These are phyloP conservation scores for Chaenogobius annularis DNA, from an alignment of 2,113 vertebrate species.

Conservation along the genomic window DNA sequence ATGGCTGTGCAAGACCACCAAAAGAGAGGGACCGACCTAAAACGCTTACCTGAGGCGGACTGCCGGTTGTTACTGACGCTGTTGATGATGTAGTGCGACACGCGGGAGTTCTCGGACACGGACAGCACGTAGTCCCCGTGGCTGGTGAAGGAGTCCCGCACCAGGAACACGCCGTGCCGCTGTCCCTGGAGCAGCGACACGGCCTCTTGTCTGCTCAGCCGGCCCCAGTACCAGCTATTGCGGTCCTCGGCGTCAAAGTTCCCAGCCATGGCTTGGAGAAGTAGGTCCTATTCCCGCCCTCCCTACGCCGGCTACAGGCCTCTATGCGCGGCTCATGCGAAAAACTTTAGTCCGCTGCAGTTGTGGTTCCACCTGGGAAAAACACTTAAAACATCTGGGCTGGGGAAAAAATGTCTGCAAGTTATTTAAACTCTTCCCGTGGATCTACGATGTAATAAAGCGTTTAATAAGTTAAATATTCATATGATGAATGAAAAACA, in stretches of 20 bases:
- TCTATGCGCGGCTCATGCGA: slow-evolving; percentile 76
- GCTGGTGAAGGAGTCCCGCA: slow-evolving; percentile 95
- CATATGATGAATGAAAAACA: neutral
- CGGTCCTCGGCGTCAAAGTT: slow-evolving; percentile 97
- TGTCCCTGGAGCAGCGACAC: slow-evolving; percentile 93
- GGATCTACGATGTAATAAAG: neutral
- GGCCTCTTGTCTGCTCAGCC: slow-evolving; percentile 91
- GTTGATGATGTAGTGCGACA: slow-evolving; percentile 99
- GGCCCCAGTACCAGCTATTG: slow-evolving; percentile 94
- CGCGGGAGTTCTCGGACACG: slow-evolving; percentile 97
- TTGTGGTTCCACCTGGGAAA: slow-evolving; percentile 31
- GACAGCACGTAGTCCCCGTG: slow-evolving; percentile 98
- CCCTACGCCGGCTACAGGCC: slow-evolving; percentile 74
- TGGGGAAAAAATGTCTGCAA: neutral
- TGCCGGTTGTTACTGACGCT: slow-evolving; percentile 89
- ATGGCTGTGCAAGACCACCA: too few species aligned
- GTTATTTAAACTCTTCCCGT: neutral
- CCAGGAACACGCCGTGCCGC: slow-evolving; percentile 96
- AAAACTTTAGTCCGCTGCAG: slow-evolving; percentile 63
- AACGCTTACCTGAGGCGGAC: slow-evolving; percentile 78
- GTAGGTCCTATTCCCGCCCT: too few species aligned
- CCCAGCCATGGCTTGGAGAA: slow-evolving; percentile 82
- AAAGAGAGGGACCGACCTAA: too few species aligned
- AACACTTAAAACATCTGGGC: neutral
- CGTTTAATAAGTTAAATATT: neutral